Evolutionary conservation across 2,113 vertebrate species (phyloP), one percentile per base, ranked within the genome.

Genomic region (Dromaius novaehollandiae): DNA sequence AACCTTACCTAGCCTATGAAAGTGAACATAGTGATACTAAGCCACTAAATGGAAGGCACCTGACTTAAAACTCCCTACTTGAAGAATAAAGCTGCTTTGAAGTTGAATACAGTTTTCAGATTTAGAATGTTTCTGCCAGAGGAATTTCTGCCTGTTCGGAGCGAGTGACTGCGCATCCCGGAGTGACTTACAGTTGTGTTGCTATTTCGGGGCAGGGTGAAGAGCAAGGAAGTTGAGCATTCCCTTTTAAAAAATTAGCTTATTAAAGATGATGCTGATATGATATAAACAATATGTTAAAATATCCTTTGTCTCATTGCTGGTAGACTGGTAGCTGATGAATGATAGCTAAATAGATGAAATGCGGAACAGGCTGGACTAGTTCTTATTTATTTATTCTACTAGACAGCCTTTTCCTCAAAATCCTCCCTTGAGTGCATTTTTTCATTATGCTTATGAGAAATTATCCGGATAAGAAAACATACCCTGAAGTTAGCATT

Each of bases 171-270:
- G 40, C 53, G 24, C 40, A 2, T n/a, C 78, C 21, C 73, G 48
- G 30, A 65, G 42, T 55, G 30, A 28, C n/a, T 93, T 40, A 32
- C 19, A n/a, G 8, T 44, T 38, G 3, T 60, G 13, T 79, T 82
- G 24, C 28, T 64, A 5, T 34, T 82, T 88, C 34, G 28, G 20
- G 77, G 63, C 26, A 16, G 53, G 25, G 53, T 26, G 53, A 16
- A 6, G 30, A 17, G 55, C 28, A 32, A 56, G 8, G 32, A 56
- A 56, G 28, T 36, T 65, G 2, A 0, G 19, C 0, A 0, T 69
- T 83, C 11, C 9, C 82, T 90, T 86, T 69, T 55, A 83, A 25
- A 61, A 50, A 63, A 42, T 18, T 78, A 69, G 17, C 34, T 61
- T 70, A 75, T 4, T 42, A 20, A 92, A 83, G 19, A 16, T 86